Evolutionary conservation across 2,797 vertebrate genomes (phyloP), one percentile per base, ranked within the genome.

Genomic region (Pangasius krempfi): DNA sequence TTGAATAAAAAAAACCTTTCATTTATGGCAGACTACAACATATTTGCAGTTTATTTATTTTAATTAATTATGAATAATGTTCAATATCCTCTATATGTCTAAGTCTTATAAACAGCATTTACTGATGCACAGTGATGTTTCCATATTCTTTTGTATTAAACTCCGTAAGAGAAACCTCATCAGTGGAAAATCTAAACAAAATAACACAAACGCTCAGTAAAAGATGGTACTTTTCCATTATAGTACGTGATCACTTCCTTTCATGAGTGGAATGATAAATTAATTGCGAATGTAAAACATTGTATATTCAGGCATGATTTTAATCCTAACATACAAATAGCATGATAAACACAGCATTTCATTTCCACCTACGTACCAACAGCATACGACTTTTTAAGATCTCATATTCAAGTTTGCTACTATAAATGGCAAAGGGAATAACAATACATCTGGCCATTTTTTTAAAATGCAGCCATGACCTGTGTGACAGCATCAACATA

Each of bases 231-330:
- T 90, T 85, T 62, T 78, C 85, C 47, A 52, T 68, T 64, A 62
- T 66, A 70, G 85, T 90, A 94, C 93, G 93, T 95, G 96, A 94
- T 95, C 95, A 96, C 96, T 95, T 92, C 52, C 13, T 82, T 60
- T 81, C 58, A 86, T 72, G 30, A 66, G n/a, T 86, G 54, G 72
- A 62, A 52, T 27, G 56, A 60, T 72, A 72, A 62, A 60, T 47
- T 56, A 89, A 40, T 88, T 58, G 33, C 33, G 73, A n/a, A 72
- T 47, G 4, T 40, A 52, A 68, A 70, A 33, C 56, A 27, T 50
- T 25, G 40, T 62, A 66, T 66, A 30, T 86, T 56, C 30, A 50
- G 73, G 40, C 85, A 86, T 87, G 80, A 68, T 73, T 85, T 73
- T 75, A 82, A 82, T 25, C 44, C 62, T 72, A 33, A 14, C 37